Evolutionary conservation across 2,888 invertebrate genomes (phyloP).

Genomic region (Plebejus melissa): DNA sequence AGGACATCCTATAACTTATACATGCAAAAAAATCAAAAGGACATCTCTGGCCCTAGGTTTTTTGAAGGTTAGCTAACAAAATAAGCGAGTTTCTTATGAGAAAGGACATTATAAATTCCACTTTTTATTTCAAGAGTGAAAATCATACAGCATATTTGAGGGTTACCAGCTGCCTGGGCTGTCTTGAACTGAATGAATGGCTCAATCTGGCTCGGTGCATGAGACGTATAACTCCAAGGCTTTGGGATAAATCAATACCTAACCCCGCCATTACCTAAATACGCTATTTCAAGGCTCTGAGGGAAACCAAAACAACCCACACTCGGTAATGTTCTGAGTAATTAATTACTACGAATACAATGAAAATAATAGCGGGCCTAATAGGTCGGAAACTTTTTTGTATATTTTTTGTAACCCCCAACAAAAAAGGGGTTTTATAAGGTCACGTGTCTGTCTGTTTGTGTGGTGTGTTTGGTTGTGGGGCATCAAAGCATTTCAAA

Average conservation of each 20-base stretch:
- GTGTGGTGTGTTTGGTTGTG: too few species aligned
- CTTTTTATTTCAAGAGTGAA: not conserved
- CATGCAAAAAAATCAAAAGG: not conserved
- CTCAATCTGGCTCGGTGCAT: constrained; percentile 7
- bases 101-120: not conserved
- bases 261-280: constrained; percentile 2
- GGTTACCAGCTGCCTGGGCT: not conserved
- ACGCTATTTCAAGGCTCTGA: constrained; percentile 4
- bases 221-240: constrained; percentile 16
- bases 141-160: not conserved
- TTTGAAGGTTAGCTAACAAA: not conserved
- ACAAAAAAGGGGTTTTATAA: too few species aligned
- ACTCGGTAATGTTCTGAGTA: not conserved
- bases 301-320: constrained; percentile 9
- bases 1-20: not conserved
- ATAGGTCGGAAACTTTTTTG: not conserved
- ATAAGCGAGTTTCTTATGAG: not conserved
- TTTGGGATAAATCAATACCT: constrained; percentile 18
- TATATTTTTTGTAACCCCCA: not conserved
- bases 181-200: constrained; percentile 8
- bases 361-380: not conserved
- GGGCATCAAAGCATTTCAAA: too few species aligned
- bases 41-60: not conserved
- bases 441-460: too few species aligned
- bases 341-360: constrained; percentile 7